Evolutionary conservation across 2,888 invertebrate genomes (phyloP), one percentile per base, ranked within the genome.

Genomic region (Eurytoma adleriae): DNA sequence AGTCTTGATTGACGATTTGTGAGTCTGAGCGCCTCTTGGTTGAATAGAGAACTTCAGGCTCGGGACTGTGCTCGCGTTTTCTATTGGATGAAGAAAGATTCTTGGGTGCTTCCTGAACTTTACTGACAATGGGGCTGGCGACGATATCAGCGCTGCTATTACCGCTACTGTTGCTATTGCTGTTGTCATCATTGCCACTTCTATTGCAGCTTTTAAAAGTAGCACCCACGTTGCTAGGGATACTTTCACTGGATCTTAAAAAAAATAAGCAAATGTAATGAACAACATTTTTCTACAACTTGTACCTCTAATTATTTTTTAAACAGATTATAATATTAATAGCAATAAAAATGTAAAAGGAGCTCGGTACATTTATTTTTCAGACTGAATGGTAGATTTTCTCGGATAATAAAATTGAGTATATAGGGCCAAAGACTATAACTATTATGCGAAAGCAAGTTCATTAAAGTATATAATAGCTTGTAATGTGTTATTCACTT

Each of bases 21-120:
- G 40, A 40, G 40, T 40, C 40, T 85, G 82, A 86, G 74, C 85
- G 87, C 81, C 89, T 88, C 82, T 89, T 89, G 82, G 40, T 10
- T 40, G 40, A 40, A 10, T 40, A 40, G 1, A 40, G 10, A 40
- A 40, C 10, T 40, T 40, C 40, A 10, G 40, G 40, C 50, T 73
- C 70, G 24, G 88, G 87, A 64, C 86, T 88, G 77, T 84, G 88
- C 76, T 89, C 88, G 30, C 89, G 89, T 84, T 89, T 89, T 69
- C 88, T 85, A 56, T 83, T 86, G 24, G 84, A 82, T 13, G 82
- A 70, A 57, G 84, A 80, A 50, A 54, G 74, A 18, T 18, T 56
- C 54, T 76, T 64, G 7, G 81, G 66, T 13, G 62, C 50, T 52
- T n/a, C 68, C 70, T 54, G n/a, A 27, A 40, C 64, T 40, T 40